Conservation (phyloP, 2,888 invertebrate genomes). For the Tipula lateralis region DNA sequence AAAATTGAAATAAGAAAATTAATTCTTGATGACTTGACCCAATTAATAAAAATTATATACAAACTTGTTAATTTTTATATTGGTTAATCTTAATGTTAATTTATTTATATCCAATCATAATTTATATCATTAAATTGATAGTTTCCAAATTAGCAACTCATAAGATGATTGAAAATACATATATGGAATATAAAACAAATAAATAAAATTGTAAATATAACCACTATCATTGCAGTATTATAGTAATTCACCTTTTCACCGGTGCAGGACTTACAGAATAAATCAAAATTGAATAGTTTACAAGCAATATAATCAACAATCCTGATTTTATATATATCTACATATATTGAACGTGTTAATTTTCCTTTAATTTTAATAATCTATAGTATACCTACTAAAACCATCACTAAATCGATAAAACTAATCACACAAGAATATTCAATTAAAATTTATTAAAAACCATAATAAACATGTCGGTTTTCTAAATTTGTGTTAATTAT, state of each 20-base stretch:
- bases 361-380: neutral
- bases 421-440: neutral
- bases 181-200: neutral
- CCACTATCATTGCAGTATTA: no score
- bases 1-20: neutral
- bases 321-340: neutral
- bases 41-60: neutral
- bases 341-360: neutral
- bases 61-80: neutral
- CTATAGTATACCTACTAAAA: no score
- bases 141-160: neutral
- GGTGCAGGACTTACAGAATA: no score
- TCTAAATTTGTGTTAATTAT: neutral
- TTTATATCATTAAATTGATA: neutral
- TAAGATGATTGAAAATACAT: neutral
- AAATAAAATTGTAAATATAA: neutral
- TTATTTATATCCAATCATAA: neutral
- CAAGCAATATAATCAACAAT: neutral
- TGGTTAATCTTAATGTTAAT: neutral
- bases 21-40: neutral
- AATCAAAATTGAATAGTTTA: no score
- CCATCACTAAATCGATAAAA: neutral
- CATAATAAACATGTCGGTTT: neutral
- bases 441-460: neutral
- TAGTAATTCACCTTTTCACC: no score